phyloP scores from a whole-genome alignment of 2,113 vertebrate genomes.

The Chitala chitala region DNA sequence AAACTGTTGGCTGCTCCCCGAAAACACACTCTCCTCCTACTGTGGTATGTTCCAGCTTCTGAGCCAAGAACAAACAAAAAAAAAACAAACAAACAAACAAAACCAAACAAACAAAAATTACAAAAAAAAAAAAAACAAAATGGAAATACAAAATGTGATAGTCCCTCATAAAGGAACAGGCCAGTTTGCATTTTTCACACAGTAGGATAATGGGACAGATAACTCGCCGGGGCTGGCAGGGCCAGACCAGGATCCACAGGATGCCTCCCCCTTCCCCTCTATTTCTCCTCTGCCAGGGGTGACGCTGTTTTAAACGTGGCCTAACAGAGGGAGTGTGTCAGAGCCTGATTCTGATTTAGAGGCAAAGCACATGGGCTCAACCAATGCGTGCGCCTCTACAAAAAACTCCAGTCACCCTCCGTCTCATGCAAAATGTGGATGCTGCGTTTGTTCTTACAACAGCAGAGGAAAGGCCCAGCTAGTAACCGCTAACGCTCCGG shows the following conservation, averaged over 20 bases:
- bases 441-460: too few species aligned
- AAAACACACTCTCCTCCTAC: background rate
- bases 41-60: background rate
- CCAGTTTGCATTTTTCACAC: background rate
- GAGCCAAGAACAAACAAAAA: background rate
- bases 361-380: too few species aligned
- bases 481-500: too few species aligned
- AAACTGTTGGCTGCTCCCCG: background rate
- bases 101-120: background rate
- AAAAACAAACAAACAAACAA: background rate
- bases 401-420: background rate
- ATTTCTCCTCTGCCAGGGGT: too few species aligned
- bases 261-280: conserved; percentile 43
- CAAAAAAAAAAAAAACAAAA: background rate
- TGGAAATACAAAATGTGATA: background rate
- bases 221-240: too few species aligned
- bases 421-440: background rate
- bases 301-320: too few species aligned
- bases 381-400: too few species aligned
- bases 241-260: too few species aligned
- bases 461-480: background rate
- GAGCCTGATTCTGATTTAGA: too few species aligned
- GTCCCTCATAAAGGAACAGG: background rate
- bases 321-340: too few species aligned
- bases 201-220: background rate